These are phyloP conservation scores for Drosophila ficusphila DNA, from an alignment of 1,140 invertebrate genomes.

Conservation along the genomic window DNA sequence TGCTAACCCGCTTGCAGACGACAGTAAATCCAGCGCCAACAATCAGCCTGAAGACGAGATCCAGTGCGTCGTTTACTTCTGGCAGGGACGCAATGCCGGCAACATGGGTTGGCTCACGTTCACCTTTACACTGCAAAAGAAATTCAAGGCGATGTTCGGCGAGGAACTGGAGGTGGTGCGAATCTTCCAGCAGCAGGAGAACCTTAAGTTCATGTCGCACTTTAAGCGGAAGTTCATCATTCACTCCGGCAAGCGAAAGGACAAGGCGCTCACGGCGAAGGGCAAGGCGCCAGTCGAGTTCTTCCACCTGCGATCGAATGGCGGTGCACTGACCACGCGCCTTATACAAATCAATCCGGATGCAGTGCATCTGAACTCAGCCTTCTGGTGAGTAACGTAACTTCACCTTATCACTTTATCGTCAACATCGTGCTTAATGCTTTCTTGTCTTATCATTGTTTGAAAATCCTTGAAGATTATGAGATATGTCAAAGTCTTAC, in stretches of 20 bases:
- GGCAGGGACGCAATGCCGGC: conserved; percentile 98
- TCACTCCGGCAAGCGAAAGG: conserved; percentile 93
- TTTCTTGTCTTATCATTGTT: conserved; percentile 26
- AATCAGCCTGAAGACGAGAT: conserved; percentile 91
- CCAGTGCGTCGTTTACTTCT: conserved; percentile 99
- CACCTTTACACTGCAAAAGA: conserved; percentile 98
- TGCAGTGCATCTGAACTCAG: conserved; percentile 91
- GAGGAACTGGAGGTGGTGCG: conserved; percentile 98
- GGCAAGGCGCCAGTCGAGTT: conserved; percentile 92
- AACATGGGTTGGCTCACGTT: conserved; percentile 99
- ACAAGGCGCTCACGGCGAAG: conserved; percentile 84
- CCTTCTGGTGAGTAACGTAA: conserved; percentile 93
- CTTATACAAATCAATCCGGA: conserved; percentile 95
- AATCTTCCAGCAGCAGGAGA: conserved; percentile 99
- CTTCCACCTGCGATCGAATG: conserved; percentile 98
- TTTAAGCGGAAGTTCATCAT: conserved; percentile 98
- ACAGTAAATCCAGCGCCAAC: conserved; percentile 72
- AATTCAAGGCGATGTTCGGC: conserved; percentile 97
- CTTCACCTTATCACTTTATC: too few species aligned
- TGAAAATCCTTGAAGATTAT: neutral
- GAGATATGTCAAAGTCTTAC: neutral
- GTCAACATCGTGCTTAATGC: too few species aligned
- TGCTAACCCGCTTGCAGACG: conserved; percentile 1
- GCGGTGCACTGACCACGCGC: conserved; percentile 96
- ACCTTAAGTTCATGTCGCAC: conserved; percentile 99